Percentiles rank a stretch among this genome's conserved stretches.
These are phyloP conservation scores for Aix galericulata DNA, from an alignment of 2,113 vertebrate species.

Conservation along the genomic window DNA sequence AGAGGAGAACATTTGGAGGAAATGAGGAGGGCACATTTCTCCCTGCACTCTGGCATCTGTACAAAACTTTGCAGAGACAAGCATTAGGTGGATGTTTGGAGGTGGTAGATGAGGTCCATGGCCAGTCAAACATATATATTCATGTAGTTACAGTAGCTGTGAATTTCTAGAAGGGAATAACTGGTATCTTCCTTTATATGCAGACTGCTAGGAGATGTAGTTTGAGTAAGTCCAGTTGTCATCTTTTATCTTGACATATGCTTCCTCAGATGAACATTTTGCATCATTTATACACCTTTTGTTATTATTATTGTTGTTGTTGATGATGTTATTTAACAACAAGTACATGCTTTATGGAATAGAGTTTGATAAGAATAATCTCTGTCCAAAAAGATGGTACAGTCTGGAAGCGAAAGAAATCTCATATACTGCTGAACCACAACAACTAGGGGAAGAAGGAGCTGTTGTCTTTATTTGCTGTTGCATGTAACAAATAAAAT, in stretches of 20 bases:
- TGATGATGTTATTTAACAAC: background rate
- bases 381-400: background rate
- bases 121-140: background rate
- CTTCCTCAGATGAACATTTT: background rate
- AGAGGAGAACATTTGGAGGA: accelerated
- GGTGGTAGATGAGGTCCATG: background rate
- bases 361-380: background rate
- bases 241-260: background rate
- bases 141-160: no score
- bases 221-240: background rate
- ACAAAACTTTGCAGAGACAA: background rate
- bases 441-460: background rate
- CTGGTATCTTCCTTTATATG: accelerated
- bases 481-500: background rate
- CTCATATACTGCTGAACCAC: background rate
- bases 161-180: background rate
- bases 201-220: background rate
- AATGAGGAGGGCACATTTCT: background rate
- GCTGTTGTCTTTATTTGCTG: background rate
- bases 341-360: background rate
- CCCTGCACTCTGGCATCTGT: accelerated
- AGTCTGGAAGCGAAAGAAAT: background rate
- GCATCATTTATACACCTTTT: background rate
- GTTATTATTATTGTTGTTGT: background rate
- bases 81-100: background rate